These are phyloP conservation scores for Anolis sagrei DNA, from an alignment of 2,113 vertebrate species.

Conservation along the genomic window DNA sequence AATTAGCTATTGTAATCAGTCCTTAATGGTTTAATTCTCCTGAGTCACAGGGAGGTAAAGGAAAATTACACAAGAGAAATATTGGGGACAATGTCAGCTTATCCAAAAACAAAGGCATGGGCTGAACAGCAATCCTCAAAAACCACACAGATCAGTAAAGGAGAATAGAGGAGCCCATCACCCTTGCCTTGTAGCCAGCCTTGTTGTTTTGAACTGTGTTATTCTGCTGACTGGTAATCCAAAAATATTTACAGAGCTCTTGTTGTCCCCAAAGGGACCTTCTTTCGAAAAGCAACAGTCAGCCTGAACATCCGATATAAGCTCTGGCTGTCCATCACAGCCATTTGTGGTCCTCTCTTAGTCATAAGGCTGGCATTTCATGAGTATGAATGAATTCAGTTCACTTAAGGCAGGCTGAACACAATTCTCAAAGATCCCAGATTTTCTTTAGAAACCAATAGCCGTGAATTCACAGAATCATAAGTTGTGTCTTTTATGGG, in stretches of 20 bases:
- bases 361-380: not conserved
- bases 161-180: slow-evolving; percentile 4
- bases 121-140: slow-evolving; percentile 50
- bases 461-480: not conserved
- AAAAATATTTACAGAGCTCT: slow-evolving; percentile 48
- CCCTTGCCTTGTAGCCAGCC: slow-evolving; percentile 18
- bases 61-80: slow-evolving; percentile 66
- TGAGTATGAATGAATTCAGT: not conserved
- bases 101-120: slow-evolving; percentile 60
- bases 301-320: not conserved
- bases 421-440: not conserved
- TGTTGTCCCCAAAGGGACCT: slow-evolving; percentile 16
- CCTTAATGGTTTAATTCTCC: slow-evolving; percentile 69
- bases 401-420: not conserved
- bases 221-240: slow-evolving; percentile 57
- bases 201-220: slow-evolving; percentile 41
- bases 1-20: slow-evolving; percentile 74
- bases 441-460: slow-evolving; percentile 61
- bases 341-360: not conserved
- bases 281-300: slow-evolving; percentile 29
- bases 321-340: slow-evolving; percentile 6
- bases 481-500: no score
- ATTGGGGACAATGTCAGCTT: slow-evolving; percentile 54
- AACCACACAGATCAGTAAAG: slow-evolving; percentile 31
- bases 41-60: slow-evolving; percentile 56